Evolutionary conservation across 1,140 invertebrate species (phyloP).

Genomic region (Lepidurus arcticus): DNA sequence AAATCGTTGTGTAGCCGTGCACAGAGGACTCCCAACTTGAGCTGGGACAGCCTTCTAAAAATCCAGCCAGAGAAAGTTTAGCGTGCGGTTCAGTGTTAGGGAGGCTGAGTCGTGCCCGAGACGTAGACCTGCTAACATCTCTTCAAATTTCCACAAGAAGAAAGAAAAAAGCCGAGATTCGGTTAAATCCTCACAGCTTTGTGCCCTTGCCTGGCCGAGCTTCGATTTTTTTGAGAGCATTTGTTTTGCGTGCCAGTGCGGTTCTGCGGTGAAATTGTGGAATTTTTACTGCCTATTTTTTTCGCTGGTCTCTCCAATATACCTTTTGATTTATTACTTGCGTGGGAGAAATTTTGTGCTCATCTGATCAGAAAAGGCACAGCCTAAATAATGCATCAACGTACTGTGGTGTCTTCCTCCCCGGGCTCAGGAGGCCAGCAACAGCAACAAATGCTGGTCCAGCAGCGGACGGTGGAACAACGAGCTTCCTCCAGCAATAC

Average conservation of each 20-base stretch:
- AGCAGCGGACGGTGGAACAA: constrained; percentile 35
- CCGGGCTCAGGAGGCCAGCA: constrained; percentile 26
- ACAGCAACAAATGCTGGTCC: constrained; percentile 32
- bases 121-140: constrained; percentile 8
- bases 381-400: constrained; percentile 26
- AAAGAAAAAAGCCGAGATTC: not conserved
- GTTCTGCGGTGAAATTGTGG: not conserved
- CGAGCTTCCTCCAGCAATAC: constrained; percentile 31
- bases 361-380: not conserved
- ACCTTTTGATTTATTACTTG: not conserved
- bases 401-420: constrained; percentile 30
- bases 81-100: not conserved
- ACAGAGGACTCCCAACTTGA: not conserved
- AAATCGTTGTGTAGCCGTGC: not conserved
- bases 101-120: constrained; percentile 20
- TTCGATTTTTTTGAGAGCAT: not conserved
- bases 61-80: constrained; percentile 14
- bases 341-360: not conserved
- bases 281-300: not conserved
- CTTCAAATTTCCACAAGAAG: constrained; percentile 2
- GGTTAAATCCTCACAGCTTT: not conserved
- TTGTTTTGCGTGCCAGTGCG: not conserved
- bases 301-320: not conserved
- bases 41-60: not conserved
- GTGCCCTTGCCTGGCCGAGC: not conserved